Evolutionary conservation across 2,888 invertebrate genomes (phyloP).

Genomic region (Chrysolina haemoptera): DNA sequence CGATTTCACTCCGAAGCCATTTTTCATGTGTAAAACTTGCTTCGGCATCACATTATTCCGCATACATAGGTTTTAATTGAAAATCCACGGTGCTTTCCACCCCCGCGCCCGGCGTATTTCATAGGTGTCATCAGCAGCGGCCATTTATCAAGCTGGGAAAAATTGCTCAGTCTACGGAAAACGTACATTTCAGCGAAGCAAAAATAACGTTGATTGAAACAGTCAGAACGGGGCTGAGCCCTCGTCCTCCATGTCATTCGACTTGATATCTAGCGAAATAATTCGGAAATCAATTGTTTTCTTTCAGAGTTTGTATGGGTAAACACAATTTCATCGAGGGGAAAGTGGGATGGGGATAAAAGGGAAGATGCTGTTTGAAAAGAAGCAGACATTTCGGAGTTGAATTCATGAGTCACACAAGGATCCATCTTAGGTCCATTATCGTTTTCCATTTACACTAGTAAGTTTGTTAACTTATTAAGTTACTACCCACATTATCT

Average conservation of each 20-base stretch:
- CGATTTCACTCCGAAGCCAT: constrained; percentile 40
- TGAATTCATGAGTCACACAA: too few species aligned
- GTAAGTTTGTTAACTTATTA: too few species aligned
- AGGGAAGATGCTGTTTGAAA: too few species aligned
- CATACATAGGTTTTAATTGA: constrained; percentile 72
- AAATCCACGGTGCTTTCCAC: constrained; percentile 64
- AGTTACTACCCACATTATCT: too few species aligned
- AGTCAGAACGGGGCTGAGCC: constrained; percentile 46
- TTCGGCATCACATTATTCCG: constrained; percentile 69
- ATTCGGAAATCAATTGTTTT: not conserved
- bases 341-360: too few species aligned
- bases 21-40: constrained; percentile 54
- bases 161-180: constrained; percentile 70
- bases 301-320: constrained; percentile 29
- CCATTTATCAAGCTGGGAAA: constrained; percentile 70
- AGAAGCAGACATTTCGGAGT: too few species aligned
- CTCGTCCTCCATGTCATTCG: constrained; percentile 29
- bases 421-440: too few species aligned
- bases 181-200: constrained; percentile 68
- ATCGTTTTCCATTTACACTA: too few species aligned
- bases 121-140: constrained; percentile 70
- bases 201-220: constrained; percentile 66
- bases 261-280: not conserved
- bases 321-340: too few species aligned
- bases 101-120: constrained; percentile 67